These are phyloP conservation scores for Hiodon tergisus DNA, from an alignment of 2,113 vertebrate species.

Conservation along the genomic window DNA sequence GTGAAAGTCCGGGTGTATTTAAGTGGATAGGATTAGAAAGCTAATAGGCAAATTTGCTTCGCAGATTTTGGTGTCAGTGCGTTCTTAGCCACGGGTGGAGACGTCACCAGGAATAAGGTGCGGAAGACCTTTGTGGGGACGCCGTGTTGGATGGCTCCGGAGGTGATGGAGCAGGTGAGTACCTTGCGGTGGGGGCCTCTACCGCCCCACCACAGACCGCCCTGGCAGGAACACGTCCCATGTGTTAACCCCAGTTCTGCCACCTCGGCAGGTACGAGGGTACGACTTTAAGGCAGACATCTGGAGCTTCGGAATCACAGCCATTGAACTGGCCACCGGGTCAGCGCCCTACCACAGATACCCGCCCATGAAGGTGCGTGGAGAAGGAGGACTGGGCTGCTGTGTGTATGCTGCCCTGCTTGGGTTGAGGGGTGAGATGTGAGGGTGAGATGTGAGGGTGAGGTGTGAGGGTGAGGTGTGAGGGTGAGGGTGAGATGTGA, in stretches of 20 bases:
- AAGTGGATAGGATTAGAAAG: too few species aligned
- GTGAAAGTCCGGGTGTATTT: too few species aligned
- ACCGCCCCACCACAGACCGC: neutral
- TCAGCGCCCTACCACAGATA: slow-evolving; percentile 97
- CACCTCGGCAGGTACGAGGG: slow-evolving; percentile 79
- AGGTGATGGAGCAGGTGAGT: slow-evolving; percentile 98
- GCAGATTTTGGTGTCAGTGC: slow-evolving; percentile 97
- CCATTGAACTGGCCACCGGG: slow-evolving; percentile 93
- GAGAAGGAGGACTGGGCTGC: neutral
- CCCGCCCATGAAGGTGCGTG: slow-evolving; percentile 94
- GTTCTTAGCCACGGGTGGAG: slow-evolving; percentile 90
- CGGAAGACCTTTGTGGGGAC: slow-evolving; percentile 98
- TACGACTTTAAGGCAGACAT: slow-evolving; percentile 99
- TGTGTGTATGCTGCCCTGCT: neutral
- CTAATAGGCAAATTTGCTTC: slow-evolving; percentile 4
- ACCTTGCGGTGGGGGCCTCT: neutral
- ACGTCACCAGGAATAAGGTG: slow-evolving; percentile 97
- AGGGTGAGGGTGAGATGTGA: too few species aligned
- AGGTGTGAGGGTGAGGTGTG: too few species aligned
- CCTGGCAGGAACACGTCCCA: too few species aligned
- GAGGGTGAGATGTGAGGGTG: too few species aligned
- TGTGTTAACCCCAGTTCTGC: neutral
- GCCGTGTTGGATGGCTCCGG: slow-evolving; percentile 99
- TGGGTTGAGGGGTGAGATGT: too few species aligned
- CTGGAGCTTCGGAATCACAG: slow-evolving; percentile 99